phyloP scores from a whole-genome alignment of 2,888 invertebrate species.

The Rotaria magnacalcarata region DNA sequence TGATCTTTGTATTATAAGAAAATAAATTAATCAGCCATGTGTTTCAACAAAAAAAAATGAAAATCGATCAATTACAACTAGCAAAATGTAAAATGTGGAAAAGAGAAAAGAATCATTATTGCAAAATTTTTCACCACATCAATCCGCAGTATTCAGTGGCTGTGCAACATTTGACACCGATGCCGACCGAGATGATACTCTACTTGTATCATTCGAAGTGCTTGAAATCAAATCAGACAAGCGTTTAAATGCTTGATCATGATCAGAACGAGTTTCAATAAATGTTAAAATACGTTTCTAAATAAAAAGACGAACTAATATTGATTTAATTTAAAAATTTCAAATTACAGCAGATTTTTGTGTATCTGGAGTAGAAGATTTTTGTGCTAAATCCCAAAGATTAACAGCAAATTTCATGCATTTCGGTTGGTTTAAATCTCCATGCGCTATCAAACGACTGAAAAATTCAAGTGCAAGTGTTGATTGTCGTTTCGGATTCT shows the following conservation, averaged over 20 bases:
- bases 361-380: slow-evolving; percentile 64
- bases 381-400: slow-evolving; percentile 75
- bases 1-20: neutral
- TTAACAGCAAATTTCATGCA: slow-evolving; percentile 71
- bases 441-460: slow-evolving; percentile 56
- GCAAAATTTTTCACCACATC: neutral
- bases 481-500: slow-evolving; percentile 61
- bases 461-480: slow-evolving; percentile 69
- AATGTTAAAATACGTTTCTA: neutral
- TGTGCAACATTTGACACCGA: neutral
- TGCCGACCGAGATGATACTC: neutral
- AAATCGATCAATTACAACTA: neutral
- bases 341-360: neutral
- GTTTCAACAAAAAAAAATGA: neutral
- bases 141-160: neutral
- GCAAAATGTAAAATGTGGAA: neutral
- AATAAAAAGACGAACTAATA: neutral
- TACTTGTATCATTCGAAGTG: neutral
- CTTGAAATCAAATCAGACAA: neutral
- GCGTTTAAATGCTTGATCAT: neutral
- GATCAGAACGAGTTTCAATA: neutral
- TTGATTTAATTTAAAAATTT: neutral
- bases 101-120: neutral
- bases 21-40: neutral
- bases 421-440: slow-evolving; percentile 56